Percentiles rank a stretch among this genome's conserved stretches.
Evolutionary conservation across 2,113 vertebrate genomes (phyloP).

Genomic region (Zosterops lateralis): DNA sequence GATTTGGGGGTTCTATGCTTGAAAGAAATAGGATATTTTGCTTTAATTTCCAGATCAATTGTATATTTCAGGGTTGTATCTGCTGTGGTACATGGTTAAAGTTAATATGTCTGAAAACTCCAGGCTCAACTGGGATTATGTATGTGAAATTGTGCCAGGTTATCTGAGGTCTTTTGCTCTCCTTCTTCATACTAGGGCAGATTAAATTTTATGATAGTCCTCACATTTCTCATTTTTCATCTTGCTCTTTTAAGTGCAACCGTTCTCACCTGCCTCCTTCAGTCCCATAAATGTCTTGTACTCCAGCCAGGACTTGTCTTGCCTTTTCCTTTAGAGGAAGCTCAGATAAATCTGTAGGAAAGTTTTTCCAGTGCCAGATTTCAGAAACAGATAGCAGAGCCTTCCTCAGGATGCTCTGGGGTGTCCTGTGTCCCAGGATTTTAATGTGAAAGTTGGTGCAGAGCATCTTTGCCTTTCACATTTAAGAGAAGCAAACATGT

Average conservation of each 20-base stretch:
- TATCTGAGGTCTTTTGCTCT: background rate
- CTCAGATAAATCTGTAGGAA: background rate
- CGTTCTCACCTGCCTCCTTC: background rate
- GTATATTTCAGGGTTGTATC: background rate
- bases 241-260: background rate
- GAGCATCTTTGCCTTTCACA: background rate
- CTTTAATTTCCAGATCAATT: background rate
- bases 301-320: background rate
- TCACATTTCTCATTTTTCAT: background rate
- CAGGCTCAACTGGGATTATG: background rate
- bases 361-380: background rate
- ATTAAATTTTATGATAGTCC: background rate
- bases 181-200: background rate
- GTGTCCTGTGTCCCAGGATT: background rate
- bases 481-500: background rate
- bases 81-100: background rate
- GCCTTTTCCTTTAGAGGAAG: background rate
- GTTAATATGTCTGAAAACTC: background rate
- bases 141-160: background rate
- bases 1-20: background rate
- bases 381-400: background rate
- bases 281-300: background rate
- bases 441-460: background rate
- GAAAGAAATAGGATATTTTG: background rate
- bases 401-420: background rate